Evolutionary conservation across 2,888 invertebrate species (phyloP).

Genomic region (Ptilodon capucinus): DNA sequence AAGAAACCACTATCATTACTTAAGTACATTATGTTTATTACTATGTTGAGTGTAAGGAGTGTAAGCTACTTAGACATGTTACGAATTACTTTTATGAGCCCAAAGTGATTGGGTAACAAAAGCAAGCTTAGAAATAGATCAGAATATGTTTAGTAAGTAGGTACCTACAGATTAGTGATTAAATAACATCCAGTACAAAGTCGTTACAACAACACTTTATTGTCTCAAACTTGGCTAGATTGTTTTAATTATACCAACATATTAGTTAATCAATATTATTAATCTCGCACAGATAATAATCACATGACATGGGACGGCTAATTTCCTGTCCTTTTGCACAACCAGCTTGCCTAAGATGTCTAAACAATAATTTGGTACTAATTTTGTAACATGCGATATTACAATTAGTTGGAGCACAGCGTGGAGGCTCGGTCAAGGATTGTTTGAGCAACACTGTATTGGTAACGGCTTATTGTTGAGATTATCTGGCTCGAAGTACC

Average conservation of each 20-base stretch:
- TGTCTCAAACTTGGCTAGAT: background rate
- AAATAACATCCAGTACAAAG: background rate
- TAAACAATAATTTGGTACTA: background rate
- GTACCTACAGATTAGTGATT: too few species aligned
- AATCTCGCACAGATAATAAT: background rate
- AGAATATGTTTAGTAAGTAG: too few species aligned
- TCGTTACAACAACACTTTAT: background rate
- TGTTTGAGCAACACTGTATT: background rate
- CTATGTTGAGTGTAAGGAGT: too few species aligned
- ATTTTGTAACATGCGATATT: constrained; percentile 1
- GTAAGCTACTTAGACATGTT: too few species aligned
- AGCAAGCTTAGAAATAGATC: too few species aligned
- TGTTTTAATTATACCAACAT: background rate
- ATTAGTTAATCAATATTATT: background rate
- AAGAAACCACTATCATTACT: too few species aligned
- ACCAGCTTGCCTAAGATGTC: background rate
- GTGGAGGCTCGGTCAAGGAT: background rate
- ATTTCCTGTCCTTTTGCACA: background rate
- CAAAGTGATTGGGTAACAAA: too few species aligned
- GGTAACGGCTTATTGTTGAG: background rate
- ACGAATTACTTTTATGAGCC: too few species aligned
- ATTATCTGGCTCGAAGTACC: background rate
- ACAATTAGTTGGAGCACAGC: background rate
- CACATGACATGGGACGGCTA: background rate
- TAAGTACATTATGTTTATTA: too few species aligned